Conservation (phyloP, 1,140 invertebrate species). For the Luehdorfia chinensis region DNA sequence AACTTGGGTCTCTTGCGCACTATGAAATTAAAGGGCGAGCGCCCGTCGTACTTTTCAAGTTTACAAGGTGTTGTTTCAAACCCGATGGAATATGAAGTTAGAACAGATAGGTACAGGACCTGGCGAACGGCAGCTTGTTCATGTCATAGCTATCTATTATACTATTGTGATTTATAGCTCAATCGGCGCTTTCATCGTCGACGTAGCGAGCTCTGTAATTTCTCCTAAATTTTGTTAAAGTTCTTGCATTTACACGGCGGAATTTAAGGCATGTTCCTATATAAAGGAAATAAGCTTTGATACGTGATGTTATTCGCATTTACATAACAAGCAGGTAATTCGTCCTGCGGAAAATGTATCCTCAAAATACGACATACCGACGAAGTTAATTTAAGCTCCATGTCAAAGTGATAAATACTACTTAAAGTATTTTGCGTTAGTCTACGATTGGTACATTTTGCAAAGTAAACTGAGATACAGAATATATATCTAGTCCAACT, state of each 20-base stretch:
- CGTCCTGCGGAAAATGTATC: conserved; percentile 1
- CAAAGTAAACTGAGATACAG: no score
- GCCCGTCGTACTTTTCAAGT: no score
- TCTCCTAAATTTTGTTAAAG: conserved; percentile 55
- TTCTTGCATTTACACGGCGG: conserved; percentile 38
- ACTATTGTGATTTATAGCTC: conserved; percentile 72
- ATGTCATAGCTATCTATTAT: conserved; percentile 66
- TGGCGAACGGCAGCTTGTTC: conserved; percentile 58
- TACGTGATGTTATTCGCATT: conserved; percentile 26
- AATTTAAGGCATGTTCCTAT: conserved; percentile 55
- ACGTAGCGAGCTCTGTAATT: conserved; percentile 46
- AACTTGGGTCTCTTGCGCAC: no score
- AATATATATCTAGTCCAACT: no score
- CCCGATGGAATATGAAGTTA: conserved; percentile 10
- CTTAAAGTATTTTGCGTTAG: no score
- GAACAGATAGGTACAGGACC: conserved; percentile 43
- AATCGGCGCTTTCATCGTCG: conserved; percentile 43
- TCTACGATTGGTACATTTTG: no score
- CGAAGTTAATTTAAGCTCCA: no score
- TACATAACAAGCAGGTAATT: conserved; percentile 1
- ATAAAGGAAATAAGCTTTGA: conserved; percentile 62
- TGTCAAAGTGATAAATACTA: no score
- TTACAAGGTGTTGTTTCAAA: no score
- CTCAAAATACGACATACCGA: neutral
- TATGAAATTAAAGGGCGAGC: no score